These are phyloP conservation scores for Brachyopa scutellaris DNA, from an alignment of 2,888 invertebrate genomes.

Conservation along the genomic window DNA sequence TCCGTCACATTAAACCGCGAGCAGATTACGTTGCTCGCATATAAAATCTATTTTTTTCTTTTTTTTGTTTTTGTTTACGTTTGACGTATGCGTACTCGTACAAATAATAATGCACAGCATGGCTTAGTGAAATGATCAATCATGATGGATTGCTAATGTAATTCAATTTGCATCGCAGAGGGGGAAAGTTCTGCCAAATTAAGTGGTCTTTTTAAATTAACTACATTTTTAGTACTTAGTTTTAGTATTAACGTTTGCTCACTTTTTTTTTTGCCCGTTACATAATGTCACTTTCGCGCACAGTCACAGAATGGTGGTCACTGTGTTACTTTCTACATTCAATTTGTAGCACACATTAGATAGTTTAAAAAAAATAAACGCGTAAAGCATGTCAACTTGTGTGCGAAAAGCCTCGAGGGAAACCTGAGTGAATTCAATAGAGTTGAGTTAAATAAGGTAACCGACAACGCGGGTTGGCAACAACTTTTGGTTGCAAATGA, in stretches of 20 bases:
- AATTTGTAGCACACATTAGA: slow-evolving; percentile 4
- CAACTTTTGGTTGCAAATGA: too few species aligned
- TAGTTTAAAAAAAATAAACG: too few species aligned
- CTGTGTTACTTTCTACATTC: slow-evolving; percentile 51
- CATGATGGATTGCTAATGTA: background rate
- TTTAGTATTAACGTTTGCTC: too few species aligned
- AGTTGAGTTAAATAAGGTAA: background rate
- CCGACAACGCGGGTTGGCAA: too few species aligned
- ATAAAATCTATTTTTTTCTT: slow-evolving; percentile 19
- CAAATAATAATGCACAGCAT: slow-evolving; percentile 24
- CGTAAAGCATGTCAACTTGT: slow-evolving; percentile 1
- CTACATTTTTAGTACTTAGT: too few species aligned
- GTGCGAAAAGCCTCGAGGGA: slow-evolving; percentile 21
- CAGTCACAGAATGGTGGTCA: slow-evolving; percentile 21
- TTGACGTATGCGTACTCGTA: background rate
- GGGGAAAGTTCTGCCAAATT: slow-evolving; percentile 18
- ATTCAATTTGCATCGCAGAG: background rate
- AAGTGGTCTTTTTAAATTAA: too few species aligned
- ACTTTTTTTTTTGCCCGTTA: too few species aligned
- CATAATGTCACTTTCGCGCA: slow-evolving; percentile 34
- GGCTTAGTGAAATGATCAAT: slow-evolving; percentile 9
- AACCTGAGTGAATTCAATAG: slow-evolving; percentile 13
- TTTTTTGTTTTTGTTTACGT: background rate
- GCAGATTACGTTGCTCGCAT: slow-evolving; percentile 48
- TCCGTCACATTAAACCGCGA: slow-evolving; percentile 34